Conservation (phyloP, 1,140 invertebrate species). For the Oryctes rhinoceros region DNA sequence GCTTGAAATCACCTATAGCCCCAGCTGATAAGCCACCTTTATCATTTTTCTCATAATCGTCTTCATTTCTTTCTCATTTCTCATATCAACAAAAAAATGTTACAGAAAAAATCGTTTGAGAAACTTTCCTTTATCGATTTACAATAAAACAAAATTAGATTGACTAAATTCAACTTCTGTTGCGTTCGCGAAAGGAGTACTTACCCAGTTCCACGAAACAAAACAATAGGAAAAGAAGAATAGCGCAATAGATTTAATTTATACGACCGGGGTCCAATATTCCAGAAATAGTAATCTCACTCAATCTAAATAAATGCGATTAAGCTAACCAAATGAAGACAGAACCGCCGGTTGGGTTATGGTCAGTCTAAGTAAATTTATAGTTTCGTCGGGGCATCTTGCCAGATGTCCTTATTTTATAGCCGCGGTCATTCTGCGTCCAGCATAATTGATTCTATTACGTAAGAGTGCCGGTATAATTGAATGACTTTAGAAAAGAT, state of each 20-base stretch:
- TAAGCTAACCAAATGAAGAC: conserved; percentile 40
- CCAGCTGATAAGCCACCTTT: too few species aligned
- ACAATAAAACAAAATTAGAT: too few species aligned
- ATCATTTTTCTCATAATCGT: too few species aligned
- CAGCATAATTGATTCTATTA: conserved; percentile 31
- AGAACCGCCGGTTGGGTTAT: neutral
- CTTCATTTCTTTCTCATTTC: too few species aligned
- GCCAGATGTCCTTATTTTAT: conserved; percentile 40
- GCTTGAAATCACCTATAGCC: too few species aligned
- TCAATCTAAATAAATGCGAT: conserved; percentile 41
- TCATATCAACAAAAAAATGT: too few species aligned
- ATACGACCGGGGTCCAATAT: conserved; percentile 23
- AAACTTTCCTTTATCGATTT: too few species aligned
- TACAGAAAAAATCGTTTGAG: too few species aligned
- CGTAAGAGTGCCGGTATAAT: neutral
- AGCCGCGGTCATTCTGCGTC: neutral
- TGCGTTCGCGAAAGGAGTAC: too few species aligned
- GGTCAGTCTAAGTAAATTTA: conserved; percentile 36
- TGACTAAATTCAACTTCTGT: too few species aligned
- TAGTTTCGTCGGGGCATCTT: conserved; percentile 32
- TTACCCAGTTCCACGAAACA: too few species aligned
- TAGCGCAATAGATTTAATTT: conserved; percentile 32
- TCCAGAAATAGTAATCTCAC: conserved; percentile 1
- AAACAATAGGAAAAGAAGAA: neutral
- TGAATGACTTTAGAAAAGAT: neutral